Conservation (phyloP, 1,140 invertebrate genomes). For the Akabosia matsudoensis region DNA sequence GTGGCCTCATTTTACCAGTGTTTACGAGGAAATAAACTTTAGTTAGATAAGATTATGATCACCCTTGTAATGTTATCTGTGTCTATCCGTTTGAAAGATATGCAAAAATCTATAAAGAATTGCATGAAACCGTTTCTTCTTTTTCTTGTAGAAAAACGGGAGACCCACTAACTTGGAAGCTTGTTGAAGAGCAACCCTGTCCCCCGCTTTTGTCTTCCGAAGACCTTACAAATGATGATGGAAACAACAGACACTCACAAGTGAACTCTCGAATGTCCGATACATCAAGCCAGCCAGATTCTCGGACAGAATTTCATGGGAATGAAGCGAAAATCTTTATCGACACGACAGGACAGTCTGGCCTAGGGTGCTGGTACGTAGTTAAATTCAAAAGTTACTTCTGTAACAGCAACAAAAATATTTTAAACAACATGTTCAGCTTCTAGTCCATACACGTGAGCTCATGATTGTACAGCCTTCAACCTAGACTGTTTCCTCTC, state of each 20-base stretch:
- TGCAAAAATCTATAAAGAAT: no score
- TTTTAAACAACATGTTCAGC: no score
- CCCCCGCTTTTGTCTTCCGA: slow-evolving; percentile 11
- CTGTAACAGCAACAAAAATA: no score
- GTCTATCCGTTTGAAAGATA: no score
- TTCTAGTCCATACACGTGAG: no score
- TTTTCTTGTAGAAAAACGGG: slow-evolving; percentile 58
- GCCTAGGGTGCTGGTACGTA: slow-evolving; percentile 55
- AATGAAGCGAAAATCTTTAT: slow-evolving; percentile 51
- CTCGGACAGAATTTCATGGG: slow-evolving; percentile 38
- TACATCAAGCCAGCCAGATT: slow-evolving; percentile 40
- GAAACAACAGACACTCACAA: slow-evolving; percentile 14
- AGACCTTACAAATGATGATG: slow-evolving; percentile 2
- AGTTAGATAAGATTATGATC: no score
- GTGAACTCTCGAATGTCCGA: slow-evolving; percentile 20
- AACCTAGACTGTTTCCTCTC: background rate
- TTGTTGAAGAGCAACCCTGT: slow-evolving; percentile 55
- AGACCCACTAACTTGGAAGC: slow-evolving; percentile 73
- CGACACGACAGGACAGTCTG: slow-evolving; percentile 50
- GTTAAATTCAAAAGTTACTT: no score
- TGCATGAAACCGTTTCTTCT: background rate
- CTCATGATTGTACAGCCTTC: no score
- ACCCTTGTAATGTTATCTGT: no score
- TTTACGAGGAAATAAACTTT: no score
- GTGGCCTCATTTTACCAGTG: no score